Conservation (phyloP, 1,140 invertebrate species). For the Zophobas morio region DNA sequence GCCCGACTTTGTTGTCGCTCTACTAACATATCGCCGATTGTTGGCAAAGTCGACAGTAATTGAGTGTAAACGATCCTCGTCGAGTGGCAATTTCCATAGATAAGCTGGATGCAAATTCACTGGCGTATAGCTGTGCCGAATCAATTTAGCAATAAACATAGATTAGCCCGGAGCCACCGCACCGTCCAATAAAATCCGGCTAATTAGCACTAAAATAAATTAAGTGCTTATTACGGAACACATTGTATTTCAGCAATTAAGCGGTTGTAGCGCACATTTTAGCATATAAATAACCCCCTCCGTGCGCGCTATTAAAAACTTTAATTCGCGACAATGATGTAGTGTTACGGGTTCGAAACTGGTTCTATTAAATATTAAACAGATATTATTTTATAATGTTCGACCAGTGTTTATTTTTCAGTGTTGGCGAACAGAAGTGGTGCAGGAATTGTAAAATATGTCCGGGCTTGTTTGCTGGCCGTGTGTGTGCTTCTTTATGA, state of each 20-base stretch:
- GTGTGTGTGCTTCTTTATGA: slow-evolving; percentile 39
- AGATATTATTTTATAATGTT: slow-evolving; percentile 64
- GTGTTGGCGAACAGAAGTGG: slow-evolving; percentile 48
- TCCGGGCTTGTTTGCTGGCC: slow-evolving; percentile 41
- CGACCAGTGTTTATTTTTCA: slow-evolving; percentile 59
- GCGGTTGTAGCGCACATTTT: slow-evolving; percentile 59
- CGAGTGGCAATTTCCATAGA: slow-evolving; percentile 30
- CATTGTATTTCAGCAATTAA: slow-evolving; percentile 65
- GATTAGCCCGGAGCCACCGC: slow-evolving; percentile 16
- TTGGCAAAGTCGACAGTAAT: slow-evolving; percentile 22
- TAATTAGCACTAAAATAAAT: slow-evolving; percentile 64
- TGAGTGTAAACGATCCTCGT: slow-evolving; percentile 28
- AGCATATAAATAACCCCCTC: slow-evolving; percentile 60
- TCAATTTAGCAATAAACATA: slow-evolving; percentile 44
- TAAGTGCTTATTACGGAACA: slow-evolving; percentile 63
- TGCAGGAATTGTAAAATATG: slow-evolving; percentile 51
- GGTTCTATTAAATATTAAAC: slow-evolving; percentile 65
- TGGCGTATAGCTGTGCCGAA: slow-evolving; percentile 24
- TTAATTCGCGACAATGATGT: slow-evolving; percentile 64
- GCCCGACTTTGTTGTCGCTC: no score
- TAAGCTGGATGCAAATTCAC: slow-evolving; percentile 16
- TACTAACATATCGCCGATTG: background rate
- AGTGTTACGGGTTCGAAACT: slow-evolving; percentile 60
- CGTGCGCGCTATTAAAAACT: slow-evolving; percentile 59
- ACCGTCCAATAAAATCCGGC: slow-evolving; percentile 57